These are phyloP conservation scores for Myzus persicae DNA, from an alignment of 1,140 invertebrate species.

Conservation along the genomic window DNA sequence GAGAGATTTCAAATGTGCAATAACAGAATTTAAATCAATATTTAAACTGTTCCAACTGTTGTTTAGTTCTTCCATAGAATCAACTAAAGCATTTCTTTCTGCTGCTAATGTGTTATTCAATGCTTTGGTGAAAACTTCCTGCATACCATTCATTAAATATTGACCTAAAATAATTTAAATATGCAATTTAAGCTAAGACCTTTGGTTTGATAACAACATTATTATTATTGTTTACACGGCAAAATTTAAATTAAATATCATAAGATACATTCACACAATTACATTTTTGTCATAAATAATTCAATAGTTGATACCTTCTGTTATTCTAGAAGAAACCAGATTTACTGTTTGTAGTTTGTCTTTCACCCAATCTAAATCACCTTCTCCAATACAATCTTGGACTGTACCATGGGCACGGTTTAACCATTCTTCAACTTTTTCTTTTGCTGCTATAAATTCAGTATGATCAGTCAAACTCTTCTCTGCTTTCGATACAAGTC, in stretches of 20 bases:
- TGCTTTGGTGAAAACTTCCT: slow-evolving; percentile 85
- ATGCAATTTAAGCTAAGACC: neutral
- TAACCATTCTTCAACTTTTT: slow-evolving; percentile 83
- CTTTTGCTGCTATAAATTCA: slow-evolving; percentile 85
- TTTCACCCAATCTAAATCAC: slow-evolving; percentile 78
- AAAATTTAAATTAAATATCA: neutral
- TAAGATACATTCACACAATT: neutral
- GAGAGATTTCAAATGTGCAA: slow-evolving; percentile 78
- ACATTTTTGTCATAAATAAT: neutral
- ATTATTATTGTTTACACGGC: neutral
- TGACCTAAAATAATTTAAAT: slow-evolving; percentile 72
- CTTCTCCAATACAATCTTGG: slow-evolving; percentile 81
- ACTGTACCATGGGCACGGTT: slow-evolving; percentile 78
- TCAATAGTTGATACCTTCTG: slow-evolving; percentile 62
- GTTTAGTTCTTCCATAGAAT: slow-evolving; percentile 73
- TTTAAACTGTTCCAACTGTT: slow-evolving; percentile 85
- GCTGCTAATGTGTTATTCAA: slow-evolving; percentile 83
- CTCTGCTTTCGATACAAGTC: slow-evolving; percentile 81
- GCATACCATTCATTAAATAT: slow-evolving; percentile 78
- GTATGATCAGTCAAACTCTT: slow-evolving; percentile 89
- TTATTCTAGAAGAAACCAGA: slow-evolving; percentile 62
- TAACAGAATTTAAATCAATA: slow-evolving; percentile 80
- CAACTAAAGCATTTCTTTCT: slow-evolving; percentile 70
- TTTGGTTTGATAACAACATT: neutral
- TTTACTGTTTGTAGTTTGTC: slow-evolving; percentile 82